Conservation (phyloP, 2,888 invertebrate species). For the Trypoxylon attenuatum region DNA sequence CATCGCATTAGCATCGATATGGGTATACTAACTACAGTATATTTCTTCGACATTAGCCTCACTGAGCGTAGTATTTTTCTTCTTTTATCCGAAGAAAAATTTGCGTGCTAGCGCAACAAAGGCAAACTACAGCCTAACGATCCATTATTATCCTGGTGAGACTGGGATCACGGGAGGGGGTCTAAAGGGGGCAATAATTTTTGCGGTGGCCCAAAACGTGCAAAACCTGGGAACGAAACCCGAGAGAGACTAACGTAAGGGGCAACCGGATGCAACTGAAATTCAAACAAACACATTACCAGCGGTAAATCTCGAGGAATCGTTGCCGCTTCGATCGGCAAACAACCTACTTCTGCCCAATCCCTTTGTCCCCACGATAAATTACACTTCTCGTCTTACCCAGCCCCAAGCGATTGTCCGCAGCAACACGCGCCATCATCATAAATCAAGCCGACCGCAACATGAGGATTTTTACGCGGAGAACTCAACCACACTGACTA, state of each 20-base stretch:
- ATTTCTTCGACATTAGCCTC: too few relatives aligned
- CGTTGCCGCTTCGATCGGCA: conserved; percentile 36
- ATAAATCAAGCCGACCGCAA: conserved; percentile 43
- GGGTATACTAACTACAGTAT: too few relatives aligned
- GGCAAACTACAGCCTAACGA: conserved; percentile 33
- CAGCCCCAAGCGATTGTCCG: conserved; percentile 37
- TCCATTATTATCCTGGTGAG: conserved; percentile 28
- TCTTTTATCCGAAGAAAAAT: too few relatives aligned
- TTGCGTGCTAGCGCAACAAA: conserved; percentile 28
- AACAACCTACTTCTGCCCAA: conserved; percentile 34
- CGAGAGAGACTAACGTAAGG: not conserved
- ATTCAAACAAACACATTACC: conserved; percentile 47
- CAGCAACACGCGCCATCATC: conserved; percentile 43
- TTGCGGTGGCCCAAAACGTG: not conserved
- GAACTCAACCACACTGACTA: conserved; percentile 9
- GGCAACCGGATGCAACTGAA: conserved; percentile 18
- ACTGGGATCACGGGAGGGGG: conserved; percentile 19
- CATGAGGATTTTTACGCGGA: conserved; percentile 30
- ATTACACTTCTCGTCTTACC: conserved; percentile 39
- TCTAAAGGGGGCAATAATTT: conserved; percentile 11
- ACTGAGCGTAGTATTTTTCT: too few relatives aligned
- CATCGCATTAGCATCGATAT: too few relatives aligned
- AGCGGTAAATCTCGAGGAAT: conserved; percentile 35
- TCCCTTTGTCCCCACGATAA: conserved; percentile 41
- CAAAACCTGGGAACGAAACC: not conserved